These are phyloP conservation scores for Tragopan temminckii DNA, from an alignment of 2,797 vertebrate genomes.

Conservation along the genomic window DNA sequence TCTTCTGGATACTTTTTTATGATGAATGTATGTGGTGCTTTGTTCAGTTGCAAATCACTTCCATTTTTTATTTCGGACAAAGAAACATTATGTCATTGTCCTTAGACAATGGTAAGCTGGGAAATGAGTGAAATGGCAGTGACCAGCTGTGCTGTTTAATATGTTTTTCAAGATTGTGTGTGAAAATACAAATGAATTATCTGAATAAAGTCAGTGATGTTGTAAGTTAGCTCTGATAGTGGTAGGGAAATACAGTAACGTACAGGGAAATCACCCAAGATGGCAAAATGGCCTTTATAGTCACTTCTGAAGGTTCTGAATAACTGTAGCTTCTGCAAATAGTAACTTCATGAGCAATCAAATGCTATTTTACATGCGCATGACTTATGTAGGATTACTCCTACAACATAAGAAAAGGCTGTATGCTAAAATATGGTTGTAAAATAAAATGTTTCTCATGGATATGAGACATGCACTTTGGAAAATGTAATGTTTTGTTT, in stretches of 20 bases:
- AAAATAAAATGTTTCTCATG: neutral
- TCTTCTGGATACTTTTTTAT: neutral
- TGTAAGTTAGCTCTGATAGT: neutral
- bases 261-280: neutral
- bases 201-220: neutral
- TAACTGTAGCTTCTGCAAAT: neutral
- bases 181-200: neutral
- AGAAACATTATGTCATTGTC: neutral
- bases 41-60: fast-evolving
- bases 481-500: neutral
- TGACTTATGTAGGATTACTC: neutral
- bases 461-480: neutral
- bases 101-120: neutral
- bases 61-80: neutral
- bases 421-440: neutral
- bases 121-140: neutral
- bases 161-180: neutral
- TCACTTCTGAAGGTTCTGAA: neutral
- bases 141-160: neutral
- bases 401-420: neutral
- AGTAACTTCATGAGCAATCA: neutral
- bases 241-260: neutral
- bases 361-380: neutral
- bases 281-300: neutral
- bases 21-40: neutral